Evolutionary conservation across 2,888 invertebrate genomes (phyloP).

Genomic region (Sphinx pinastri): DNA sequence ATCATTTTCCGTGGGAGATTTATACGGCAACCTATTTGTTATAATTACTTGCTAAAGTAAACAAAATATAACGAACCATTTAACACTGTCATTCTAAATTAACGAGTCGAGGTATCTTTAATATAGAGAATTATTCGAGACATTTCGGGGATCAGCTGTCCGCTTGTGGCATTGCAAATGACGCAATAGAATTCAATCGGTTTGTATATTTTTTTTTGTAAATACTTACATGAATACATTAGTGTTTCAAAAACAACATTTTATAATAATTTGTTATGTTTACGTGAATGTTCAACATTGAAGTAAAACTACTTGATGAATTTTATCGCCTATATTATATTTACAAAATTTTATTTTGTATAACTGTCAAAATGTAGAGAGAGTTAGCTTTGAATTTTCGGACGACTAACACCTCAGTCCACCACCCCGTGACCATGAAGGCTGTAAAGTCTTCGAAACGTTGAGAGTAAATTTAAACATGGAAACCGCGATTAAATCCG

Average conservation of each 20-base stretch:
- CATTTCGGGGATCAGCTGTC: conserved; percentile 52
- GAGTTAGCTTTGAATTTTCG: too few relatives aligned
- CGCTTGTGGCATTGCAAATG: conserved; percentile 46
- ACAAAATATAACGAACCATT: conserved; percentile 70
- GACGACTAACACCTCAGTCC: too few relatives aligned
- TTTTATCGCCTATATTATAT: too few relatives aligned
- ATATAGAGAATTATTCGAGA: conserved; percentile 42
- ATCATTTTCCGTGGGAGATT: conserved; percentile 51
- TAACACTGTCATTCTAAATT: conserved; percentile 71
- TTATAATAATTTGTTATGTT: neutral
- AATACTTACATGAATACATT: neutral
- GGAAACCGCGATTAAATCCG: too few relatives aligned
- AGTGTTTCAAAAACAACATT: neutral
- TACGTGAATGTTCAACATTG: too few relatives aligned
- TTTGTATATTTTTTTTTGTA: neutral
- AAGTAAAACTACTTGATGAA: too few relatives aligned
- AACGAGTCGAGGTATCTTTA: conserved; percentile 45
- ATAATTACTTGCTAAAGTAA: conserved; percentile 65
- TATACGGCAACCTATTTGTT: conserved; percentile 63
- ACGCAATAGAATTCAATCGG: conserved; percentile 39
- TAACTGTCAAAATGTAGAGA: too few relatives aligned
- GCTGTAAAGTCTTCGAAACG: too few relatives aligned
- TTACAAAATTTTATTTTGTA: too few relatives aligned
- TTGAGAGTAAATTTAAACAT: too few relatives aligned
- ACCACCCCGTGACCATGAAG: too few relatives aligned